Evolutionary conservation across 2,797 vertebrate species (phyloP).

Genomic region (Tokudaia tokunoshimensis): DNA sequence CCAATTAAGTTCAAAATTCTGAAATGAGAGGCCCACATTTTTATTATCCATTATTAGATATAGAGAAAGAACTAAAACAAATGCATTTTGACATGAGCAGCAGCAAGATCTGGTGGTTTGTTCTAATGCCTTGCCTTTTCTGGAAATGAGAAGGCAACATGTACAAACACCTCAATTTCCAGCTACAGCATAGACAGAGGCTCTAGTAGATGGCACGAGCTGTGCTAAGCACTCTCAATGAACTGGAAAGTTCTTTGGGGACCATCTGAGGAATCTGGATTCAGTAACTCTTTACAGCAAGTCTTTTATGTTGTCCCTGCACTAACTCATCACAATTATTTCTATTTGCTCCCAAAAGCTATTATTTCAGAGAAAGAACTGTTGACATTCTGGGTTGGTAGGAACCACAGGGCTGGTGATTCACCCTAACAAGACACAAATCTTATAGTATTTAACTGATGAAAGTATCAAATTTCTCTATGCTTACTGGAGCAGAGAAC

Average conservation of each 20-base stretch:
- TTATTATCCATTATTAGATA: constrained; percentile 11
- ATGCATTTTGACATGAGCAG: background rate
- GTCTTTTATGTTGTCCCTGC: background rate
- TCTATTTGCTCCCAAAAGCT: constrained; percentile 52
- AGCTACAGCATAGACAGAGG: background rate
- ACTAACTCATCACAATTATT: background rate
- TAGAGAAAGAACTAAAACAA: constrained; percentile 37
- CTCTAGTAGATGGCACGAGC: background rate
- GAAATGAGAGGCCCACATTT: background rate
- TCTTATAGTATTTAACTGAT: background rate
- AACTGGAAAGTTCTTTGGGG: background rate
- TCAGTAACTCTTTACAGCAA: constrained; percentile 31
- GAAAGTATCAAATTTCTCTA: constrained; percentile 33
- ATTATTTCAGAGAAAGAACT: constrained; percentile 63
- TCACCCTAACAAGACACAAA: constrained; percentile 41
- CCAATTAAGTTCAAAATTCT: background rate
- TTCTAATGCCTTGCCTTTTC: constrained; percentile 33
- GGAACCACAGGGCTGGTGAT: constrained; percentile 1
- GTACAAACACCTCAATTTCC: constrained; percentile 34
- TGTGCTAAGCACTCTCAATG: background rate
- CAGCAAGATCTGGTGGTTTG: background rate
- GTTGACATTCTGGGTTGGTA: background rate
- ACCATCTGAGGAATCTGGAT: background rate
- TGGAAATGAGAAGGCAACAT: background rate
- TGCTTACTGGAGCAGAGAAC: background rate